These are phyloP conservation scores for Hemicentrotus pulcherrimus DNA, from an alignment of 35 echinoderm and acorn worm species.

Conservation along the genomic window DNA sequence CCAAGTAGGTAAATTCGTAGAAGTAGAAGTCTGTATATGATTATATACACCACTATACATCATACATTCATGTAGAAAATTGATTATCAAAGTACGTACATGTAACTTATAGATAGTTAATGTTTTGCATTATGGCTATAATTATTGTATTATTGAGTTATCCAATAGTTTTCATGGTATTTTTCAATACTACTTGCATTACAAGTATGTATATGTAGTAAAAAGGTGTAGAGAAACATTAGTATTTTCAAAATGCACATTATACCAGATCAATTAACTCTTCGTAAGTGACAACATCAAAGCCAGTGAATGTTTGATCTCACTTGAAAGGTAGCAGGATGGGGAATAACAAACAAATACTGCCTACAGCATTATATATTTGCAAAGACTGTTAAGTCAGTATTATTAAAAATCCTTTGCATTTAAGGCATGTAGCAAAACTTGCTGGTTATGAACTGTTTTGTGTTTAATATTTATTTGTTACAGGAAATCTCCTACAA, in stretches of 20 bases:
- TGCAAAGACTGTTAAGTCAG: not conserved
- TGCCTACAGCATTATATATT: not conserved
- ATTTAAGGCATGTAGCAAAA: not conserved
- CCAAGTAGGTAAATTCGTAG: too few relatives aligned
- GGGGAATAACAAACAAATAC: not conserved
- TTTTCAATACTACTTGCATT: not conserved
- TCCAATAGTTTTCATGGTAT: not conserved
- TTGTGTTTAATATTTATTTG: not conserved
- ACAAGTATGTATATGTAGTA: too few relatives aligned
- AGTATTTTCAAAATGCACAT: not conserved
- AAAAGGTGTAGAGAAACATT: not conserved
- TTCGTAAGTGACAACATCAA: not conserved
- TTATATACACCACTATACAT: too few relatives aligned
- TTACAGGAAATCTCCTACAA: not conserved
- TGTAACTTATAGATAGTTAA: too few relatives aligned
- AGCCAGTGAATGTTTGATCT: not conserved
- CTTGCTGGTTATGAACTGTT: not conserved
- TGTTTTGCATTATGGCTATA: too few relatives aligned
- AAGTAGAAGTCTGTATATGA: too few relatives aligned
- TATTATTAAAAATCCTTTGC: not conserved
- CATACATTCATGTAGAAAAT: too few relatives aligned
- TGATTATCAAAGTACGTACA: too few relatives aligned
- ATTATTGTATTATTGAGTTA: too few relatives aligned
- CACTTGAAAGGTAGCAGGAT: not conserved
- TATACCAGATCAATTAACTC: not conserved